Percentiles rank a stretch among this genome's conserved stretches.
Conservation (phyloP, 2,113 vertebrate genomes). For the Nothoprocta pentlandii region DNA sequence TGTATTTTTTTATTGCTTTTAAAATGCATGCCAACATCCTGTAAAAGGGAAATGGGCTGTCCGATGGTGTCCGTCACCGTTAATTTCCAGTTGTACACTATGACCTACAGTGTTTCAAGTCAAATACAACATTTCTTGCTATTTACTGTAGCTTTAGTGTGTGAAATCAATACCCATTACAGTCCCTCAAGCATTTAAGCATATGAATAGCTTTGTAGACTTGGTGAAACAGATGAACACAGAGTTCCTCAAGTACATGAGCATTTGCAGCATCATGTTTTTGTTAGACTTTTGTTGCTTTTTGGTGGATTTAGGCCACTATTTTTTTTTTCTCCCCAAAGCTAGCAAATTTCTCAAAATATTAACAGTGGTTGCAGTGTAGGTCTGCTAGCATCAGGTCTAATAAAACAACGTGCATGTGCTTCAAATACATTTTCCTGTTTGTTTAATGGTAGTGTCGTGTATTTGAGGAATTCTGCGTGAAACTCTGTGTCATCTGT, state of each 20-base stretch:
- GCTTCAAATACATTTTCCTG: background rate
- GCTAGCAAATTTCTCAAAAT: background rate
- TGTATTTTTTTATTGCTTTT: background rate
- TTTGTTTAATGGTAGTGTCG: background rate
- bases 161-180: background rate
- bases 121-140: background rate
- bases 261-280: background rate
- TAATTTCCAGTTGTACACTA: background rate
- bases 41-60: accelerated
- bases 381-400: background rate
- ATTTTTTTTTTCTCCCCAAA: background rate
- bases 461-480: background rate
- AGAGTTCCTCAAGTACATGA: background rate
- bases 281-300: background rate
- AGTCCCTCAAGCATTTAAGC: background rate
- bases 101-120: background rate
- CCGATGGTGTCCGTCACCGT: background rate
- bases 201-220: background rate
- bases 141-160: background rate
- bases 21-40: background rate
- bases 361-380: background rate
- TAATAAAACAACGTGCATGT: background rate
- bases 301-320: background rate
- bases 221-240: background rate
- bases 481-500: background rate